phyloP scores from a whole-genome alignment of 2,113 vertebrate species.

The Oreochromis niloticus region DNA sequence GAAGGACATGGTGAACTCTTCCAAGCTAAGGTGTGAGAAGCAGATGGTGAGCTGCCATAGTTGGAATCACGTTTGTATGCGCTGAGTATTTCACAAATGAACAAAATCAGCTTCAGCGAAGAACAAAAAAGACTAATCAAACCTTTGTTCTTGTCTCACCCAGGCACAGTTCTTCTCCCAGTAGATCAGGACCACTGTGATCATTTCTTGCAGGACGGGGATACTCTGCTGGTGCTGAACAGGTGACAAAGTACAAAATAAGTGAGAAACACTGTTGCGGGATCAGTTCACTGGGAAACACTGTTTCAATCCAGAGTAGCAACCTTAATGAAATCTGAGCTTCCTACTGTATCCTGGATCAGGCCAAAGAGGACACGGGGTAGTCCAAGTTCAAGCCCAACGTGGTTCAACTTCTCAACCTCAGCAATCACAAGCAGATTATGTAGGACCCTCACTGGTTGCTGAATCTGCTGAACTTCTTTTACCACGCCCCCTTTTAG shows the following conservation, averaged over 20 bases:
- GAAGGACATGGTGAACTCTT: slow-evolving; percentile 59
- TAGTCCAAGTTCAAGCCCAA: slow-evolving; percentile 72
- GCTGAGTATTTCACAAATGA: background rate
- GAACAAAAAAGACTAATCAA: background rate
- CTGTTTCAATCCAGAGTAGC: background rate
- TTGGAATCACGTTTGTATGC: background rate
- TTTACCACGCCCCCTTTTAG: slow-evolving; percentile 70
- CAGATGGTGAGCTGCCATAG: background rate
- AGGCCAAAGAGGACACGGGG: slow-evolving; percentile 75
- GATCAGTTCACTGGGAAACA: background rate
- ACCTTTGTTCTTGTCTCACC: slow-evolving; percentile 55
- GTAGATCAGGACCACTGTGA: slow-evolving; percentile 54
- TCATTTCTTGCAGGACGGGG: slow-evolving; percentile 51
- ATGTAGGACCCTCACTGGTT: slow-evolving; percentile 68
- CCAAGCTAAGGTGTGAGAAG: slow-evolving; percentile 42
- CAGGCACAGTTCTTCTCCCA: slow-evolving; percentile 52
- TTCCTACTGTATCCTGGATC: slow-evolving; percentile 69
- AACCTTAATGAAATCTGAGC: slow-evolving; percentile 70
- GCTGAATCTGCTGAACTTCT: slow-evolving; percentile 65
- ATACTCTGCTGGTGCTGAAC: slow-evolving; percentile 50
- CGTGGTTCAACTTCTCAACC: slow-evolving; percentile 31
- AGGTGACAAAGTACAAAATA: no score
- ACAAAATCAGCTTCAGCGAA: background rate
- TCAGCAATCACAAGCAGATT: no score
- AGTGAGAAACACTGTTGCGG: background rate